These are phyloP conservation scores for Sanderia malayensis DNA, from an alignment of 30 jellyfish, hydroid and myxozoan genomes.

Conservation along the genomic window DNA sequence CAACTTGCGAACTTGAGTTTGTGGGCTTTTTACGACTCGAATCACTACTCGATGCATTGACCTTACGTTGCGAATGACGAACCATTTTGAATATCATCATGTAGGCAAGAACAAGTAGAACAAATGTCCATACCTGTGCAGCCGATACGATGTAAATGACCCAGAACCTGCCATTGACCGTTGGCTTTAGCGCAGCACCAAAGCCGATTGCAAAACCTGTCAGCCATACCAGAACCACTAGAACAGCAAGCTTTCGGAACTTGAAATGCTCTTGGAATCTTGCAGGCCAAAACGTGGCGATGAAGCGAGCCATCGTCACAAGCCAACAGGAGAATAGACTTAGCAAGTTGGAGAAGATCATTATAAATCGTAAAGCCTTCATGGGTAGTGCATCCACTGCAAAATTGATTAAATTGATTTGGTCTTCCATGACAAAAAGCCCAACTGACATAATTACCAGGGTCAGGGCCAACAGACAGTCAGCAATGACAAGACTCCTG, in stretches of 20 bases:
- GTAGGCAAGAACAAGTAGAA: neutral
- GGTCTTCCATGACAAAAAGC: neutral
- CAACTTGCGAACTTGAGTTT: too few species aligned
- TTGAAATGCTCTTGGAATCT: neutral
- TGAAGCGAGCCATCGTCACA: neutral
- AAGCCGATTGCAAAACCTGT: neutral
- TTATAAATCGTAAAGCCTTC: neutral
- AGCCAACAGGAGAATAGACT: neutral
- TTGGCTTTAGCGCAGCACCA: neutral
- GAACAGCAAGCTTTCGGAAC: neutral
- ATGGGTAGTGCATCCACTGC: neutral
- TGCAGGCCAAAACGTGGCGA: neutral
- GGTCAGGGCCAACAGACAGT: neutral
- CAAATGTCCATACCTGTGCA: neutral
- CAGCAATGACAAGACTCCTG: neutral
- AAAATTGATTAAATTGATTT: neutral
- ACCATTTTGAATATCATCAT: neutral
- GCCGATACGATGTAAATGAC: neutral
- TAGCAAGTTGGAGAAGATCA: neutral
- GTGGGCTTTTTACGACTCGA: too few species aligned
- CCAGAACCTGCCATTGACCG: neutral
- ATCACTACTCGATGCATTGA: neutral
- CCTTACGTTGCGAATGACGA: neutral
- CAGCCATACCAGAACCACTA: neutral
- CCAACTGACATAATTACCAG: neutral